Percentiles rank a stretch among this genome's conserved stretches.
Conservation (phyloP, 1,140 invertebrate genomes). For the Rhyzopertha dominica region DNA sequence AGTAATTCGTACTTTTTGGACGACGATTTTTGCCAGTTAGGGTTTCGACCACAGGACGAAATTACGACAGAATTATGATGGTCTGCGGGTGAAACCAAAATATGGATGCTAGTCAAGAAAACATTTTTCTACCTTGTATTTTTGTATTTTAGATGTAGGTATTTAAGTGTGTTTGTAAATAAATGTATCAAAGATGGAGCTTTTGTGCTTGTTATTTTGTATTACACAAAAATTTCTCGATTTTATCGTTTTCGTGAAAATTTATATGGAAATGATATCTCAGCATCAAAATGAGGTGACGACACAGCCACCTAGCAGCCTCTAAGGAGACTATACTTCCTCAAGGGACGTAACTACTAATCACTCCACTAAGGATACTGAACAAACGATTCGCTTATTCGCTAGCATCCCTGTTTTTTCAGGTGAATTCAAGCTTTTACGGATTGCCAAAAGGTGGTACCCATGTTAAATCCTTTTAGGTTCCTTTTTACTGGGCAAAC, state of each 20-base stretch:
- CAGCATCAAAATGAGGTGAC: conserved; percentile 8
- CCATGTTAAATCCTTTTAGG: no score
- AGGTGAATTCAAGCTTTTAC: no score
- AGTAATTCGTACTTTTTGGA: conserved; percentile 59
- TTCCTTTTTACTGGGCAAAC: no score
- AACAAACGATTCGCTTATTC: no score
- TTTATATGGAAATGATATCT: neutral
- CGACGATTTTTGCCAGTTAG: conserved; percentile 67
- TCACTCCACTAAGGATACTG: no score
- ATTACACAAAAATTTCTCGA: neutral
- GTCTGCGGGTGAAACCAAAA: conserved; percentile 20
- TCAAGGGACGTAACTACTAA: no score
- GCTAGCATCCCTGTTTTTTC: no score
- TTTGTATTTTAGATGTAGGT: conserved; percentile 11
- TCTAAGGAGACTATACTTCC: no score
- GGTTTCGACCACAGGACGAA: conserved; percentile 70
- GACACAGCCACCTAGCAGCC: no score
- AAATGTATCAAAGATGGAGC: conserved; percentile 2
- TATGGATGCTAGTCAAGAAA: conserved; percentile 32
- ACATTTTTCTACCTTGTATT: conserved; percentile 28
- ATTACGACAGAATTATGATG: conserved; percentile 69
- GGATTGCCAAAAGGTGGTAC: no score
- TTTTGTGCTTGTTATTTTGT: conserved; percentile 5
- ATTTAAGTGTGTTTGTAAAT: conserved; percentile 10
- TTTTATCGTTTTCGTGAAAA: neutral